Evolutionary conservation across 2,888 invertebrate species (phyloP).

Genomic region (Campoplex capitator): DNA sequence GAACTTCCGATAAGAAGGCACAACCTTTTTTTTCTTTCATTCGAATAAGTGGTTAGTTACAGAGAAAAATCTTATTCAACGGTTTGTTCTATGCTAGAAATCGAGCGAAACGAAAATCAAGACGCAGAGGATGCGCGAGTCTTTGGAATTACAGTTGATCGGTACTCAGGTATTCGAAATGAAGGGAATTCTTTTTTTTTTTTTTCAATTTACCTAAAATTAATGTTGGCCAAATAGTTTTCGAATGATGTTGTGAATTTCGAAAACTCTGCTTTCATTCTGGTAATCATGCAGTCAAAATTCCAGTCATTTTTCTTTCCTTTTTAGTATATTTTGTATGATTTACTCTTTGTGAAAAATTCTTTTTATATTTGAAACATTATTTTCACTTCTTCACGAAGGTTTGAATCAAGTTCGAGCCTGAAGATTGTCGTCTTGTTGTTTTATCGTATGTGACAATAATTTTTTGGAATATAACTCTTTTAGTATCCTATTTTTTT

Average conservation of each 20-base stretch:
- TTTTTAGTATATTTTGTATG: too few relatives aligned
- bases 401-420: too few relatives aligned
- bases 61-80: neutral
- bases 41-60: neutral
- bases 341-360: too few relatives aligned
- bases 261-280: too few relatives aligned
- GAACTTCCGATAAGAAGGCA: constrained; percentile 50
- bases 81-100: constrained; percentile 33
- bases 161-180: constrained; percentile 65
- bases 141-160: constrained; percentile 70
- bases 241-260: too few relatives aligned
- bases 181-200: neutral
- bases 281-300: too few relatives aligned
- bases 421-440: neutral
- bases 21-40: neutral
- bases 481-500: neutral
- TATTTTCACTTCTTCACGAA: too few relatives aligned
- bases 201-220: too few relatives aligned
- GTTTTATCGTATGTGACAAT: neutral
- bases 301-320: too few relatives aligned
- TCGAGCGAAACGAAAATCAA: constrained; percentile 53
- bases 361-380: too few relatives aligned
- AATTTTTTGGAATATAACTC: neutral
- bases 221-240: too few relatives aligned
- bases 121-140: constrained; percentile 65